phyloP scores from a whole-genome alignment of 1,140 invertebrate genomes.

The Colletes gigas region DNA sequence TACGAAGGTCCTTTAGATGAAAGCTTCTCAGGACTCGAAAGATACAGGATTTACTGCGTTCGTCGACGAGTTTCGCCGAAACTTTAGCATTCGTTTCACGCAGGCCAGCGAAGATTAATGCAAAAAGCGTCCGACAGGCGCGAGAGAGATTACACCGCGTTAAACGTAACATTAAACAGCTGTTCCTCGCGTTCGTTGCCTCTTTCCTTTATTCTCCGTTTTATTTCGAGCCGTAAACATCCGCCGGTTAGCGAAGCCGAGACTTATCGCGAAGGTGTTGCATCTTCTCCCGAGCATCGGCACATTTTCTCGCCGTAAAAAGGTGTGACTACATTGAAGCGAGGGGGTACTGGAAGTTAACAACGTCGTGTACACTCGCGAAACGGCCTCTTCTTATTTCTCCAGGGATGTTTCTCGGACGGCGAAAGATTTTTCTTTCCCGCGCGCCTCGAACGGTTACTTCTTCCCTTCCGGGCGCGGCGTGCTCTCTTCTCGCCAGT shows the following conservation, averaged over 20 bases:
- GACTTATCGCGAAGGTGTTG: constrained; percentile 50
- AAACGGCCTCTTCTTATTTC: constrained; percentile 63
- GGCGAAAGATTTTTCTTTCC: constrained; percentile 57
- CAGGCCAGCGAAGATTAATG: neutral
- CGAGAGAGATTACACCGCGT: neutral
- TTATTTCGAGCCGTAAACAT: constrained; percentile 22
- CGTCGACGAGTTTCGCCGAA: neutral
- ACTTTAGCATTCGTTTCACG: neutral
- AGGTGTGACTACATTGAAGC: constrained; percentile 34
- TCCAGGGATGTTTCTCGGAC: constrained; percentile 56
- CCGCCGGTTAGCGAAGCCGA: constrained; percentile 34
- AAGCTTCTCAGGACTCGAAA: neutral
- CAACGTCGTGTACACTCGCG: constrained; percentile 42
- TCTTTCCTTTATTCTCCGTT: constrained; percentile 12
- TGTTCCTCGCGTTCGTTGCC: neutral
- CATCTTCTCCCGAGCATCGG: constrained; percentile 32
- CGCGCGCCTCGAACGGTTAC: neutral
- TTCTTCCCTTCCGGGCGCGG: neutral
- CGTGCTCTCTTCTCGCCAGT: neutral
- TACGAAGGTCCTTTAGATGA: no score
- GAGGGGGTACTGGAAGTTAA: constrained; percentile 26
- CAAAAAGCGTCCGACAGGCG: neutral
- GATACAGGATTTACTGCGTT: neutral
- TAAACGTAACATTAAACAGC: constrained; percentile 14
- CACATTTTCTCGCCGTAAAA: constrained; percentile 48